Evolutionary conservation across 2,888 invertebrate genomes (phyloP).

Genomic region (Gasteruption jaculator): DNA sequence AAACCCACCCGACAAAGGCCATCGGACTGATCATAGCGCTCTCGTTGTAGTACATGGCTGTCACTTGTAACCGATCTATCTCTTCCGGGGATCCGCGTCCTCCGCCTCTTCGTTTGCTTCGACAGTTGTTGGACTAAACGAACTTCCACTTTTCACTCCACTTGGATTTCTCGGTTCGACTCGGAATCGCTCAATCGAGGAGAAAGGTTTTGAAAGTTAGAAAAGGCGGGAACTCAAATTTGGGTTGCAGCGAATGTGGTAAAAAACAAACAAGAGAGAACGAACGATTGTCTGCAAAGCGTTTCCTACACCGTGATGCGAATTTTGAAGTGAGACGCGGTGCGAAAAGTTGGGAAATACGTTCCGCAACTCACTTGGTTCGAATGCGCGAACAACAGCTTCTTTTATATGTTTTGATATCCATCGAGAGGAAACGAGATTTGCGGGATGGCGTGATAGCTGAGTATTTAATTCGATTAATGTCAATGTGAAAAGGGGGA

Average conservation of each 20-base stretch:
- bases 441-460: conserved; percentile 43
- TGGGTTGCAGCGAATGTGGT: too few species aligned
- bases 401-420: conserved; percentile 45
- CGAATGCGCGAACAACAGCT: conserved; percentile 18
- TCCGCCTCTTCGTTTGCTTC: neutral
- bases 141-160: too few species aligned
- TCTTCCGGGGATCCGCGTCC: conserved; percentile 13
- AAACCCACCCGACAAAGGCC: conserved; percentile 40
- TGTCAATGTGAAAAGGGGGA: too few species aligned
- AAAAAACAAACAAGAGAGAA: too few species aligned
- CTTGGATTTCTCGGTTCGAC: too few species aligned
- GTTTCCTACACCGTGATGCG: too few species aligned
- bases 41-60: conserved; percentile 43
- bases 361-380: conserved; percentile 49
- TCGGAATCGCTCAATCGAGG: too few species aligned
- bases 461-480: conserved; percentile 50
- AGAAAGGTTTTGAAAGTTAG: too few species aligned
- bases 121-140: too few species aligned
- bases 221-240: too few species aligned
- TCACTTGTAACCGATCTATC: conserved; percentile 29
- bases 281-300: too few species aligned
- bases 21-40: conserved; percentile 38
- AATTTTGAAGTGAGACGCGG: conserved; percentile 50
- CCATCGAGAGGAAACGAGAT: conserved; percentile 7
- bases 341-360: conserved; percentile 36